Percentiles rank a stretch among this genome's conserved stretches.
Conservation (phyloP, 2,113 vertebrate species). For the Meleagris gallopavo region DNA sequence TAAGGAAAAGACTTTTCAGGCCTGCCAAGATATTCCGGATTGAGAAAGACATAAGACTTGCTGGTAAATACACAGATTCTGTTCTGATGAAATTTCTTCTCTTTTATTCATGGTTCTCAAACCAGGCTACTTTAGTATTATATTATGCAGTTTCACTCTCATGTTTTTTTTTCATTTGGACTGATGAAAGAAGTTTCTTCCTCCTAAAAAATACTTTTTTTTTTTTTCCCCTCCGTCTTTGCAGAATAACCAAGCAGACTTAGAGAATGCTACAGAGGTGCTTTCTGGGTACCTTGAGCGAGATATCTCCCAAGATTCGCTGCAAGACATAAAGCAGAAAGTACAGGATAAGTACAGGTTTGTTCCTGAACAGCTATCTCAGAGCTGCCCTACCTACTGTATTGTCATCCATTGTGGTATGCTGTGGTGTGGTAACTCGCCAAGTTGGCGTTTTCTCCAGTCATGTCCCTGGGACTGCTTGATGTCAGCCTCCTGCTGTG, state of each 20-base stretch:
- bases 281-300: constrained; percentile 98
- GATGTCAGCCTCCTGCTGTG: not conserved
- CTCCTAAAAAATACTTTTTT: fast-evolving
- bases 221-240: not conserved
- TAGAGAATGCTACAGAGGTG: constrained; percentile 99
- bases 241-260: constrained; percentile 99
- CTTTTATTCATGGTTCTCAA: not conserved
- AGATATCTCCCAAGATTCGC: constrained; percentile 99
- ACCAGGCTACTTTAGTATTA: not conserved
- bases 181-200: not conserved
- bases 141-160: not conserved
- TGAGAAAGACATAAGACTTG: fast-evolving
- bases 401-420: not conserved
- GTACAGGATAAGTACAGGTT: constrained; percentile 99
- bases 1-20: not conserved
- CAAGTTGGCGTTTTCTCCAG: not conserved
- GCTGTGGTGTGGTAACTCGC: not conserved
- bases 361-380: not conserved
- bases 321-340: constrained; percentile 99
- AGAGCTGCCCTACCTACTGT: fast-evolving
- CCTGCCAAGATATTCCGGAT: not conserved
- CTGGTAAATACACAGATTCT: not conserved
- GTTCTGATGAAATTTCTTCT: not conserved
- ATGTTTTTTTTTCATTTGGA: not conserved
- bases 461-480: not conserved